A percentile compares a stretch with the other conserved stretches of the same genome.
phyloP scores from a whole-genome alignment of 2,797 vertebrate species.

The Urocyon cinereoargenteus region DNA sequence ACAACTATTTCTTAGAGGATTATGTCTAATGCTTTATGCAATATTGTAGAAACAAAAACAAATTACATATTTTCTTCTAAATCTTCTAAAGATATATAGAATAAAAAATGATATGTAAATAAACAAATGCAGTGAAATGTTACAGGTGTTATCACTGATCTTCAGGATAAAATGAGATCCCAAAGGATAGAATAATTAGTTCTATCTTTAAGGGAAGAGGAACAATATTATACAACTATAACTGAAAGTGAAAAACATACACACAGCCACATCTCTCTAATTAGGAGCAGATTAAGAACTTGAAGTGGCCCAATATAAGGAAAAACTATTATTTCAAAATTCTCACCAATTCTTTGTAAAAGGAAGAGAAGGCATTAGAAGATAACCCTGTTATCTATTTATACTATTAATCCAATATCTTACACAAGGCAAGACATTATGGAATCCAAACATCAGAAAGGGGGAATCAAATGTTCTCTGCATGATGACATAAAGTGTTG shows the following conservation, averaged over 20 bases:
- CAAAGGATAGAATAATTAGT: neutral
- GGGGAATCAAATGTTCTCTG: neutral
- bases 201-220: neutral
- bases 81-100: neutral
- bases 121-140: neutral
- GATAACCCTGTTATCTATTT: neutral
- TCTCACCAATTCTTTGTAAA: neutral
- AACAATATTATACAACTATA: neutral
- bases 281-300: neutral
- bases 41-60: neutral
- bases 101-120: neutral
- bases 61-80: neutral
- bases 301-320: neutral
- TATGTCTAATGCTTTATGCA: neutral
- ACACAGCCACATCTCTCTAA: neutral
- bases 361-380: neutral
- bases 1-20: conserved; percentile 14
- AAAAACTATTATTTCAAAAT: neutral
- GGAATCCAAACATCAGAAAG: neutral
- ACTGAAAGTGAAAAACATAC: neutral
- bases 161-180: neutral
- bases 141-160: neutral
- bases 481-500: neutral
- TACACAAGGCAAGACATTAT: neutral
- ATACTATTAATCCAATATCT: neutral